phyloP scores from a whole-genome alignment of 2,113 vertebrate genomes.

The Ictalurus furcatus region DNA sequence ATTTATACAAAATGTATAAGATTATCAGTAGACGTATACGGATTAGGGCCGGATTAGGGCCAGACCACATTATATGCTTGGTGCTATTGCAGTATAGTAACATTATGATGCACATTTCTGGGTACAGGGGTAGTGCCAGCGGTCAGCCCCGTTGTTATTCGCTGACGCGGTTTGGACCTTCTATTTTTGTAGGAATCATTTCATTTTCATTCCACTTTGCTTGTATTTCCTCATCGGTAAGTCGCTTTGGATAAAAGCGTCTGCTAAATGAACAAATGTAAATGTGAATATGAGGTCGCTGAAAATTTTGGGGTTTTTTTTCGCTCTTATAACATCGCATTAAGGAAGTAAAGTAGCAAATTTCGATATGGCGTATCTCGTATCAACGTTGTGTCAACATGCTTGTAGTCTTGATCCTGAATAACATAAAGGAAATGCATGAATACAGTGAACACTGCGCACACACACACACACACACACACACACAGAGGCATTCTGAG shows the following conservation, averaged over 20 bases:
- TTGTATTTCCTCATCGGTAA: too few species aligned
- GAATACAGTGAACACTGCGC: neutral
- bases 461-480: slow-evolving; percentile 21
- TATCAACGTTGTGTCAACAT: neutral
- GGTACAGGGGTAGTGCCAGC: neutral
- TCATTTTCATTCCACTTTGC: neutral
- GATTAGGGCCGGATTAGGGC: neutral
- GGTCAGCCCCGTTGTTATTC: neutral
- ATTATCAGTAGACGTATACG: neutral
- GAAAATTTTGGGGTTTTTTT: neutral
- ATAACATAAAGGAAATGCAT: neutral
- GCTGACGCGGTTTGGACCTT: neutral
- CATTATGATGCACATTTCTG: neutral
- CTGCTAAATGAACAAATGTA: too few species aligned
- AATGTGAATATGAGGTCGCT: neutral
- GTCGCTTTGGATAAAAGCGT: too few species aligned
- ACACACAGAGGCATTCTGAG: neutral
- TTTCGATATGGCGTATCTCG: too few species aligned
- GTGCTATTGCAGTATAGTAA: neutral
- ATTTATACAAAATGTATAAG: too few species aligned
- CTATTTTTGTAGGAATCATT: neutral
- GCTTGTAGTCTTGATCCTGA: neutral
- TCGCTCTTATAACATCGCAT: neutral
- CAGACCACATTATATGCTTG: neutral
- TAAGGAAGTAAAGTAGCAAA: neutral